Evolutionary conservation across 2,113 vertebrate genomes (phyloP).

Genomic region (Perca schrenkii): DNA sequence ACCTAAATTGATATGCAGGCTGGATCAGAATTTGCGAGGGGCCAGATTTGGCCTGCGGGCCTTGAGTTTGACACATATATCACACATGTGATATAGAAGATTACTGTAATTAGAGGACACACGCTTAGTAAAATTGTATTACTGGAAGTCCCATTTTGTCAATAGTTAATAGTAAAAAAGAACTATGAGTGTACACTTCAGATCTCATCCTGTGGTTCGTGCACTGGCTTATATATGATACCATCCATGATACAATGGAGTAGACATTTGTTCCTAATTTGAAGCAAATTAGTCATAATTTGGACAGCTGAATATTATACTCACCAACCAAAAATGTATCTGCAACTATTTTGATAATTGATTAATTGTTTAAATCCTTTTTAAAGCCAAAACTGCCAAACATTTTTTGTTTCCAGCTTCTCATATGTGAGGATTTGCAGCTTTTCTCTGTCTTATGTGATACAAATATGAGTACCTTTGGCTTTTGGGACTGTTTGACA

Average conservation of each 20-base stretch:
- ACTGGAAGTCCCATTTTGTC: not conserved
- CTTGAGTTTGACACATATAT: too few relatives aligned
- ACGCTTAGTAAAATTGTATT: not conserved
- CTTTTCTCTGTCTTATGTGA: not conserved
- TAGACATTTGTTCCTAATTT: not conserved
- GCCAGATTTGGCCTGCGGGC: too few relatives aligned
- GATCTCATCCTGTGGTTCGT: not conserved
- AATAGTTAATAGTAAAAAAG: not conserved
- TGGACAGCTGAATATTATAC: not conserved
- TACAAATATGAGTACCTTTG: not conserved
- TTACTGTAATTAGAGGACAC: not conserved
- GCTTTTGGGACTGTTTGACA: too few relatives aligned
- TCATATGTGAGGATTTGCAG: not conserved
- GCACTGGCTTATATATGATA: not conserved
- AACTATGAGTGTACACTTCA: too few relatives aligned
- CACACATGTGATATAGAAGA: not conserved
- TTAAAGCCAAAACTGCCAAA: not conserved
- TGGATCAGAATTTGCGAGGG: too few relatives aligned
- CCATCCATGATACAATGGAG: not conserved
- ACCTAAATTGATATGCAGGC: too few relatives aligned
- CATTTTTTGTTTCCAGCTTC: not conserved
- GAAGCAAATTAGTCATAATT: conserved; percentile 7
- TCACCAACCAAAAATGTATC: not conserved
- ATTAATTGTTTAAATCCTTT: not conserved
- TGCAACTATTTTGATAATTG: not conserved